Evolutionary conservation across 2,797 vertebrate genomes (phyloP).

Genomic region (Enteromius viviparus): DNA sequence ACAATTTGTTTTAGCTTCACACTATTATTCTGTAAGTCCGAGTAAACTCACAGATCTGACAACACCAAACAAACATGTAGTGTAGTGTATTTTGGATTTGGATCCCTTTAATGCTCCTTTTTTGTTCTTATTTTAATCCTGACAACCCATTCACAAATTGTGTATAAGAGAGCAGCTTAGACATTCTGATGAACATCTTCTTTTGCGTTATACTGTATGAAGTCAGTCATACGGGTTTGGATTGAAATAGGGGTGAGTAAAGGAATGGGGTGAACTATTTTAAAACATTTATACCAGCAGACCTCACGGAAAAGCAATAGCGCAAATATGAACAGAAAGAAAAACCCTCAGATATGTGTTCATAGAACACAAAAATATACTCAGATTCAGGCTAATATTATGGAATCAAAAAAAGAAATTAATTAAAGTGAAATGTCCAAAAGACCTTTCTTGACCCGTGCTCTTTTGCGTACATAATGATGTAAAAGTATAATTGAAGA

Average conservation of each 20-base stretch:
- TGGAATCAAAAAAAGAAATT: conserved; percentile 1
- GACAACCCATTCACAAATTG: not conserved
- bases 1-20: not conserved
- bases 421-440: conserved; percentile 19
- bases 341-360: conserved; percentile 6
- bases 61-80: not conserved
- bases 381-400: conserved; percentile 6
- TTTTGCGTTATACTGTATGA: not conserved
- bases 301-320: conserved; percentile 24
- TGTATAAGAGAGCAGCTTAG: not conserved
- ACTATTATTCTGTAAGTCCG: not conserved
- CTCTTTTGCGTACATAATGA: conserved; percentile 56
- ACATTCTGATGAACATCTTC: conserved; percentile 13
- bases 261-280: not conserved
- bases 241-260: conserved; percentile 1
- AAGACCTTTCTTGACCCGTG: conserved; percentile 58
- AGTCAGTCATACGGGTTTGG: not conserved
- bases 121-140: not conserved
- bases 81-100: conserved; percentile 8
- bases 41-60: not conserved
- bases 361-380: conserved; percentile 25
- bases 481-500: conserved; percentile 44
- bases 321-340: not conserved
- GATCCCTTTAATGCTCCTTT: too few relatives aligned
- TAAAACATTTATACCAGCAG: conserved; percentile 19